Conservation (phyloP, 2,888 invertebrate species). For the Daptonema setosum region DNA sequence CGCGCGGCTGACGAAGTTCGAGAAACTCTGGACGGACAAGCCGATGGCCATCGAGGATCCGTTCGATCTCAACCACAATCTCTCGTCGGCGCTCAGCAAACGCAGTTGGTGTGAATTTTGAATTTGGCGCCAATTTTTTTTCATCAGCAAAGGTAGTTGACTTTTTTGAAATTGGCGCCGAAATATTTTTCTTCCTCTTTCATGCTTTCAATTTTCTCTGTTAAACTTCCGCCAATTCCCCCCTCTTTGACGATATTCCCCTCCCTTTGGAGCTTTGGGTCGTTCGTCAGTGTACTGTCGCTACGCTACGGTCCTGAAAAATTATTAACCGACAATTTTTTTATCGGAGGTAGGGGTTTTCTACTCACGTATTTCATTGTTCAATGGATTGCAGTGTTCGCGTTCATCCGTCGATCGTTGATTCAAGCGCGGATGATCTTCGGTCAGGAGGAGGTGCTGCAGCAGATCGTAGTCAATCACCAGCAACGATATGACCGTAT, state of each 20-base stretch:
- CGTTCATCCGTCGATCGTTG: conserved; percentile 31
- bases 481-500: no score
- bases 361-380: no score
- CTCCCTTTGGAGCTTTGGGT: no score
- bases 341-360: no score
- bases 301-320: no score
- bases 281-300: no score
- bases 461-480: no score
- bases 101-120: conserved; percentile 32
- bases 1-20: conserved; percentile 31
- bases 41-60: conserved; percentile 42
- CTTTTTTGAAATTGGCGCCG: background rate
- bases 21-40: conserved; percentile 37
- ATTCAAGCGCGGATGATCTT: conserved; percentile 29
- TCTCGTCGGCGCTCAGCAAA: conserved; percentile 36
- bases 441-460: conserved; percentile 25
- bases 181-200: background rate
- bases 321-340: no score
- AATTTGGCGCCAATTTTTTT: no score
- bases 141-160: background rate
- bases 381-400: conserved; percentile 34
- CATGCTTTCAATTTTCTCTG: no score
- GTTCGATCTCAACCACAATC: conserved; percentile 39
- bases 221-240: no score
- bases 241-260: no score